Evolutionary conservation across 2,797 vertebrate species (phyloP).

Genomic region (Tarsius wallacei): DNA sequence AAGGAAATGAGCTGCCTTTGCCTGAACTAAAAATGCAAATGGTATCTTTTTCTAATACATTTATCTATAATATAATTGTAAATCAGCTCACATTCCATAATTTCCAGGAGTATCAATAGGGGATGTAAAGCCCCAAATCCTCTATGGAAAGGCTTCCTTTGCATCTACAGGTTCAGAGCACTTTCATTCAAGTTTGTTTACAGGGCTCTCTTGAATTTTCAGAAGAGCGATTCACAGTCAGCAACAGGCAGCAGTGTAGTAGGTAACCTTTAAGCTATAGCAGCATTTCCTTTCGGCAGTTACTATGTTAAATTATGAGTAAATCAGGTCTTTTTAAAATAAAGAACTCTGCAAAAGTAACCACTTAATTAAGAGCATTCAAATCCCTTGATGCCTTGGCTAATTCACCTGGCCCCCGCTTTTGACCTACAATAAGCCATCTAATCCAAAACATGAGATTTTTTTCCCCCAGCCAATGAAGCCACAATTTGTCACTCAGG

Average conservation of each 20-base stretch:
- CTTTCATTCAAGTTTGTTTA: conserved; percentile 34
- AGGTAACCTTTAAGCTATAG: neutral
- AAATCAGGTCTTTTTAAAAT: neutral
- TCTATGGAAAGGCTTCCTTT: neutral
- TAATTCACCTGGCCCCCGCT: conserved; percentile 72
- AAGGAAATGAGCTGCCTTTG: conserved; percentile 43
- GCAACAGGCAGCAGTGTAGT: neutral
- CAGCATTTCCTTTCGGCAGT: conserved; percentile 31
- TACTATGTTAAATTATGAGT: conserved; percentile 71
- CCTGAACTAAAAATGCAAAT: conserved; percentile 37
- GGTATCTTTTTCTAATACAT: conserved; percentile 20
- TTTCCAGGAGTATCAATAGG: conserved; percentile 27
- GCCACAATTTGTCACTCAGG: conserved; percentile 76
- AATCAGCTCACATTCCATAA: conserved; percentile 8
- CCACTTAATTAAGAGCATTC: conserved; percentile 72
- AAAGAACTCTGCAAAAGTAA: conserved; percentile 60
- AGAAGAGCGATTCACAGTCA: neutral
- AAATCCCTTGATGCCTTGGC: conserved; percentile 68
- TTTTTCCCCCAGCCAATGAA: conserved; percentile 56
- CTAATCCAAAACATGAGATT: conserved; percentile 83
- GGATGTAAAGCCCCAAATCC: neutral
- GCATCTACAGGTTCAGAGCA: neutral
- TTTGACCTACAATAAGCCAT: conserved; percentile 81
- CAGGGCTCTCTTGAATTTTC: conserved; percentile 25
- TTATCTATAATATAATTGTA: conserved; percentile 51